phyloP scores from a whole-genome alignment of 1,140 invertebrate species.

The Pseudomyrmex dendroicus region DNA sequence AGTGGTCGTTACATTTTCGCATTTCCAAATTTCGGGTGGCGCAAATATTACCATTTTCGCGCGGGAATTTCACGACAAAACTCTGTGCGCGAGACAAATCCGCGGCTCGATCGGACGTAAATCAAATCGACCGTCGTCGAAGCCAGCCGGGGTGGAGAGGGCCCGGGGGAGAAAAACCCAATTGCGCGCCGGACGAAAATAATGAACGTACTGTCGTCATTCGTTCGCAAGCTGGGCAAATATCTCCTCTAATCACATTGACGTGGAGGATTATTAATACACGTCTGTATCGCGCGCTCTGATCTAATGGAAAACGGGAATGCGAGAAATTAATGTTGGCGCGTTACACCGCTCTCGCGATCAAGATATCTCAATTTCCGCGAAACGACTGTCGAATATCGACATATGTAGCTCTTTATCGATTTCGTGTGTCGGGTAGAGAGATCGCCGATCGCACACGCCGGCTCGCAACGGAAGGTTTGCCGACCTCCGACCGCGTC shows the following conservation, averaged over 20 bases:
- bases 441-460: not conserved
- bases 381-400: not conserved
- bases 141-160: not conserved
- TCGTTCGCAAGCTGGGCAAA: conserved; percentile 7
- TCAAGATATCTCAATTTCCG: conserved; percentile 25
- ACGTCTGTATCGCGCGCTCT: not conserved
- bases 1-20: not conserved
- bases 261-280: conserved; percentile 35
- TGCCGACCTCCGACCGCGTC: conserved; percentile 23
- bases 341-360: not conserved
- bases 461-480: not conserved
- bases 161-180: not conserved
- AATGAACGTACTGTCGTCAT: conserved; percentile 29
- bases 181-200: conserved; percentile 20
- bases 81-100: conserved; percentile 4
- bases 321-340: conserved; percentile 9
- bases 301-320: not conserved
- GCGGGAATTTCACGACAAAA: conserved; percentile 6
- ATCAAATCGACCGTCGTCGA: conserved; percentile 36
- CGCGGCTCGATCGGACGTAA: conserved; percentile 38
- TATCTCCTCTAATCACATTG: conserved; percentile 38
- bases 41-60: conserved; percentile 1
- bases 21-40: not conserved
- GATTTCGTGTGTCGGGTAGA: not conserved
- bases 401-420: not conserved